Base-by-base conservation (phyloP, 2,888 invertebrate genomes). In the Tenthredo notha region DNA sequence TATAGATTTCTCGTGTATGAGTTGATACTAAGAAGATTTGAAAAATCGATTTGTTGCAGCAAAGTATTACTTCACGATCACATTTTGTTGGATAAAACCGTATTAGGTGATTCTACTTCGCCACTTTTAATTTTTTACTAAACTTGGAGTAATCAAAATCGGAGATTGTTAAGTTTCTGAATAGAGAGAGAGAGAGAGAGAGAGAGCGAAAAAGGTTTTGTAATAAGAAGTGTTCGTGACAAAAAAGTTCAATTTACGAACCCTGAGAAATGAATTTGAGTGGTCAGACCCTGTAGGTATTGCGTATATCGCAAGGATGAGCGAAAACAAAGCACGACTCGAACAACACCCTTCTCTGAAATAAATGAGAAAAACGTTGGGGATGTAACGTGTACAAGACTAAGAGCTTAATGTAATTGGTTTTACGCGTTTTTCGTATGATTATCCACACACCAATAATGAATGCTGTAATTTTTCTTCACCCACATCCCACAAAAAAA, bases 271-370 rank as follows among this genome's bases (percentile, higher is more conserved):
- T 77, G 47, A 9, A 54, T 77, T 54, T 54, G 18, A 47, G n/a
- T 33, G 33, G 50, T 54, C 29, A 29, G 77, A 29, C 15, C 33
- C 33, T 21, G 77, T 33, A 25, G 54, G 18, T 77, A 18, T 50
- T 47, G 10, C 50, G 25, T 18, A 77, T 50, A 50, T 25, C 15
- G 29, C 33, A 33, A 12, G 77, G 77, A 29, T 50, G 47, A n/a
- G 2, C 43, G 33, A 29, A 29, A 10, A 50, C 50, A 54, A 77
- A 54, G 47, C 18, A 9, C 29, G 37, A 77, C 43, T 33, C 29
- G 50, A 29, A 50, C 29, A 77, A 54, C 77, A 54, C 54, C 77
- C 33, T 77, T 54, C 77, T n/a, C 33, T 29, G 33, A 54, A 43
- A 40, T 43, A 21, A 74, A 74, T 29, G 43, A 74, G 29, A 40